Conservation (phyloP, 1,140 invertebrate genomes). For the Cataglyphis hispanica region DNA sequence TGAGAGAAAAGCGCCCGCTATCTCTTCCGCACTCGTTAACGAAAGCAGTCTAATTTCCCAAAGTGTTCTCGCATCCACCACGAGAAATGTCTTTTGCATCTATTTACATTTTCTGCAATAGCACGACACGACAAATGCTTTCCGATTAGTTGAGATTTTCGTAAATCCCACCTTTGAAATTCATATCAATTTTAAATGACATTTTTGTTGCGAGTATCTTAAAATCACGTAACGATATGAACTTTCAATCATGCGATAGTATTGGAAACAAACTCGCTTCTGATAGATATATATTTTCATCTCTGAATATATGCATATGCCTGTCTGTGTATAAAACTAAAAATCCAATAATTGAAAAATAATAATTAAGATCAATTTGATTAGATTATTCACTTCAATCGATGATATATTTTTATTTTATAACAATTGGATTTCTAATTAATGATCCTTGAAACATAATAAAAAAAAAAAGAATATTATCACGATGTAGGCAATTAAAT, state of each 20-base stretch:
- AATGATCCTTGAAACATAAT: neutral
- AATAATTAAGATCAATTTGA: neutral
- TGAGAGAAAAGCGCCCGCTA: constrained; percentile 18
- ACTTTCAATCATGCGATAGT: neutral
- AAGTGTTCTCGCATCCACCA: constrained; percentile 34
- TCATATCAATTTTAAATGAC: constrained; percentile 6
- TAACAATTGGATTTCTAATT: neutral
- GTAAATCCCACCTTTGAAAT: neutral
- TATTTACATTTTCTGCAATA: neutral
- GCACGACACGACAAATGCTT: neutral
- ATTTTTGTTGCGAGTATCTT: neutral
- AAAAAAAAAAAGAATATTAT: neutral
- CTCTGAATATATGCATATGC: too few relatives aligned
- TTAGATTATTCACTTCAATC: neutral
- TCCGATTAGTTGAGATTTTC: constrained; percentile 42
- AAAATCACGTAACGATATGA: neutral
- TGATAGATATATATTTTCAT: neutral
- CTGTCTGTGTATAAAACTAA: neutral
- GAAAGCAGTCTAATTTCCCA: constrained; percentile 60
- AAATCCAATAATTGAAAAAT: neutral
- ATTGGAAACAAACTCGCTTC: neutral
- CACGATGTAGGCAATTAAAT: neutral
- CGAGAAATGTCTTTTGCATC: neutral
- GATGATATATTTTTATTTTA: neutral
- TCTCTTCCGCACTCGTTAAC: constrained; percentile 32